Conservation (phyloP, 2,888 invertebrate genomes). For the Poecilobothrus nobilitatus region DNA sequence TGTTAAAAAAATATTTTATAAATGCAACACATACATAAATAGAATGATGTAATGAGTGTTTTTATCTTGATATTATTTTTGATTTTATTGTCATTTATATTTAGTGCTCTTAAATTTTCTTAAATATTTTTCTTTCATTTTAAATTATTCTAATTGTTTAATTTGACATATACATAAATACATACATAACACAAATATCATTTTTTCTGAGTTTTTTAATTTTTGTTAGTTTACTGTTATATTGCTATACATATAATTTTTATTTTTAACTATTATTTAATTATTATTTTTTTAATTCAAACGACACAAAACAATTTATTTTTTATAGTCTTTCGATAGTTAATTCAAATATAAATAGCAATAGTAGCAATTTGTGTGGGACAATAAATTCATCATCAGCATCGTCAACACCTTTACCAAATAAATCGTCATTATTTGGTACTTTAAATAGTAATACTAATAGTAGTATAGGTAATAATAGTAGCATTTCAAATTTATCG, state of each 20-base stretch:
- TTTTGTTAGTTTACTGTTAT: background rate
- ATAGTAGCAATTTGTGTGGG: slow-evolving; percentile 27
- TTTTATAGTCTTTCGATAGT: slow-evolving; percentile 40
- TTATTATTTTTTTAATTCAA: slow-evolving; percentile 2
- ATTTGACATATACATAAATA: background rate
- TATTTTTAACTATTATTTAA: slow-evolving; percentile 11
- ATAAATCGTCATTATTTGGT: slow-evolving; percentile 41
- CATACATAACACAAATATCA: background rate
- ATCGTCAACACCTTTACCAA: slow-evolving; percentile 34
- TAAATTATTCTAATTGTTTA: background rate
- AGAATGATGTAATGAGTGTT: too few species aligned
- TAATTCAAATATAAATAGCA: slow-evolving; percentile 40
- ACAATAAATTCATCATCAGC: slow-evolving; percentile 22
- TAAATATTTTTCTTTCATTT: background rate
- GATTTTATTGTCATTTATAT: too few species aligned
- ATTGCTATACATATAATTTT: too few species aligned
- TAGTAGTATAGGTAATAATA: slow-evolving; percentile 17
- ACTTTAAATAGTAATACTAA: slow-evolving; percentile 16
- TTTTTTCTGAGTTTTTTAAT: background rate
- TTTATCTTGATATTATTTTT: too few species aligned
- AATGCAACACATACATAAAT: too few species aligned
- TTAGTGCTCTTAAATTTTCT: too few species aligned
- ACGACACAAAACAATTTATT: background rate
- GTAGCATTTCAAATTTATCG: slow-evolving; percentile 28
- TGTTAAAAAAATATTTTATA: too few species aligned